These are phyloP conservation scores for Noctua fimbriata DNA, from an alignment of 2,888 invertebrate genomes.

Conservation along the genomic window DNA sequence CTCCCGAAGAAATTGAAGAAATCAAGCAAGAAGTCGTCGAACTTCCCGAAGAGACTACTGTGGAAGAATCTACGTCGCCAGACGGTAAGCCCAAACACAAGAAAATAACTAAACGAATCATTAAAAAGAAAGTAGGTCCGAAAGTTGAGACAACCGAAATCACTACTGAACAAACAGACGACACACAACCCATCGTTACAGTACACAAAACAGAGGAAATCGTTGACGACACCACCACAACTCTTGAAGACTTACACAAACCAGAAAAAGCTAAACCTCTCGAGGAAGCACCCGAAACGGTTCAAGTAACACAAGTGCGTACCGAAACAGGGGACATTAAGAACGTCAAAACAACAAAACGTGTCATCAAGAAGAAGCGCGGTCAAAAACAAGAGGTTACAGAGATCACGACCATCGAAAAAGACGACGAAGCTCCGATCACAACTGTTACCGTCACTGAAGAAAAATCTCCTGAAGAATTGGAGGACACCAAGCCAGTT, in stretches of 20 bases:
- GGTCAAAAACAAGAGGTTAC: conserved; percentile 65
- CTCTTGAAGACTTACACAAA: background rate
- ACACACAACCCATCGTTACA: conserved; percentile 7
- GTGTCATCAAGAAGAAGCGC: conserved; percentile 69
- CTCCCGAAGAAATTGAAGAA: background rate
- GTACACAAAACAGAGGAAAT: conserved; percentile 11
- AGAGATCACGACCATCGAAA: conserved; percentile 63
- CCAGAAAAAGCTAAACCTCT: background rate
- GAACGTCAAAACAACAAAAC: conserved; percentile 72
- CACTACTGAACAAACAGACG: conserved; percentile 9
- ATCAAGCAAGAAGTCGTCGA: background rate
- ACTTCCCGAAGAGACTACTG: too few relatives aligned
- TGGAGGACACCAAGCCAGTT: background rate
- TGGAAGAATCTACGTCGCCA: too few relatives aligned
- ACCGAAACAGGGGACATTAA: conserved; percentile 69
- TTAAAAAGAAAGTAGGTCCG: conserved; percentile 16
- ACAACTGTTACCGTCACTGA: conserved; percentile 46
- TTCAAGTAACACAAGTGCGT: conserved; percentile 59
- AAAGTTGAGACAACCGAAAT: conserved; percentile 6
- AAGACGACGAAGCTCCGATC: conserved; percentile 63
- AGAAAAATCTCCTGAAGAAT: background rate
- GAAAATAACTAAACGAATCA: background rate
- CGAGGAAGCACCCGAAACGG: conserved; percentile 47
- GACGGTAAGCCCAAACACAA: background rate
- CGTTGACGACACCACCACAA: background rate